Percentiles rank a stretch among this genome's conserved stretches.
These are phyloP conservation scores for Vulpes vulpes DNA, from an alignment of 2,113 vertebrate genomes.

Conservation along the genomic window DNA sequence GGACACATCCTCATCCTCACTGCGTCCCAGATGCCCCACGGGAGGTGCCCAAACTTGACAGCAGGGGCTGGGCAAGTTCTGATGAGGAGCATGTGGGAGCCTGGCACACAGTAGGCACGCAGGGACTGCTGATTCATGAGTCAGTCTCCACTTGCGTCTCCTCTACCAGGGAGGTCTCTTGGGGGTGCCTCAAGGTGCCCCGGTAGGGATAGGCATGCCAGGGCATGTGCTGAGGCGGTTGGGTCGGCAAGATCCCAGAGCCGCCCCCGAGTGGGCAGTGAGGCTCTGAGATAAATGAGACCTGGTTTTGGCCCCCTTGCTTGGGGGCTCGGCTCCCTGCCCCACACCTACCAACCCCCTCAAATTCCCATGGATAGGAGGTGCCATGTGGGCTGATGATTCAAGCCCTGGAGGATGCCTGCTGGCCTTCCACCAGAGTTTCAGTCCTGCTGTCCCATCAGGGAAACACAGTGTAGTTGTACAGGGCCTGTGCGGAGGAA, in stretches of 20 bases:
- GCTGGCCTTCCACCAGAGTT: background rate
- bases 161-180: background rate
- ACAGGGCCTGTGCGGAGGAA: background rate
- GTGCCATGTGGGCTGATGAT: background rate
- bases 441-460: background rate
- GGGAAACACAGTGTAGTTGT: background rate
- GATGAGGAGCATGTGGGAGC: background rate
- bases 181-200: background rate
- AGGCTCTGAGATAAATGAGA: background rate
- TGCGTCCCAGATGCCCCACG: background rate
- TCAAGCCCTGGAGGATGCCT: background rate
- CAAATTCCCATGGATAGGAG: background rate
- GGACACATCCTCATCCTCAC: background rate
- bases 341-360: background rate
- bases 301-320: background rate
- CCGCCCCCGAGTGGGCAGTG: accelerated
- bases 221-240: accelerated
- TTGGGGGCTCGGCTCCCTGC: background rate
- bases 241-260: background rate
- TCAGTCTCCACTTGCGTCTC: background rate
- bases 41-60: background rate
- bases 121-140: too few relatives aligned
- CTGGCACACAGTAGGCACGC: background rate
- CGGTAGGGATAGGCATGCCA: background rate
- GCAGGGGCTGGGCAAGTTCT: background rate